Base-by-base conservation (phyloP, 2,113 vertebrate species). In the Anolis sagrei region DNA sequence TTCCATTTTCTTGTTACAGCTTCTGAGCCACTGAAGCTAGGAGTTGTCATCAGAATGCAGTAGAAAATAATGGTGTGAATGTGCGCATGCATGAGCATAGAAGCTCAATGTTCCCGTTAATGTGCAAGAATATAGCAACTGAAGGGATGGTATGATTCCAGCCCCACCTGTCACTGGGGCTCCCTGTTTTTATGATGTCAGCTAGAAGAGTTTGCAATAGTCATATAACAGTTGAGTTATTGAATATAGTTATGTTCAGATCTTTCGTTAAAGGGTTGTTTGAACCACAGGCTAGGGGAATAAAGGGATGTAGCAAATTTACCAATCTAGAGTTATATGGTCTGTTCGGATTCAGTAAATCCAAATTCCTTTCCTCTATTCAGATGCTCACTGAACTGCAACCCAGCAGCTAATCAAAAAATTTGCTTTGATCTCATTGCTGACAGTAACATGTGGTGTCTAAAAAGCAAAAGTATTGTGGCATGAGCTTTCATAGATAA, bases 161-260 rank as follows among this genome's bases (percentile, higher is more conserved):
- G 85, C 89, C 66, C 81, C 84, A 74, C 89, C 2, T 64, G 34
- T 44, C 2, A 11, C 1, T 7, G 75, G 2, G 23, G 73, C 89
- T 95, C 93, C 92, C 91, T 93, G 91, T 93, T 92, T 93, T 93
- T 84, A 44, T 81, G 86, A 87, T 87, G 89, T n/a, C 84, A 81
- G 36, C 89, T 0, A 11, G 0, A 2, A 87, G 86, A 76, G 73
- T 91, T 93, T 91, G 92, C 91, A 92, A 85, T 89, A 93, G 91
- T 87, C 92, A 89, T 87, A 2, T 2, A 89, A 81, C 85, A 74
- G 77, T n/a, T 79, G 78, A 21, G 10, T 39, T 80, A 27, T 61
- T 44, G 49, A 44, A 44, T 54, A n/a, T 48, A 9, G 9, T 62
- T 21, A 34, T 27, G 39, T 3, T 62, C 61, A 34, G 54, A 68